Percentiles rank a stretch among this genome's conserved stretches.
Evolutionary conservation across 2,797 vertebrate genomes (phyloP).

Genomic region (Chromis chromis): DNA sequence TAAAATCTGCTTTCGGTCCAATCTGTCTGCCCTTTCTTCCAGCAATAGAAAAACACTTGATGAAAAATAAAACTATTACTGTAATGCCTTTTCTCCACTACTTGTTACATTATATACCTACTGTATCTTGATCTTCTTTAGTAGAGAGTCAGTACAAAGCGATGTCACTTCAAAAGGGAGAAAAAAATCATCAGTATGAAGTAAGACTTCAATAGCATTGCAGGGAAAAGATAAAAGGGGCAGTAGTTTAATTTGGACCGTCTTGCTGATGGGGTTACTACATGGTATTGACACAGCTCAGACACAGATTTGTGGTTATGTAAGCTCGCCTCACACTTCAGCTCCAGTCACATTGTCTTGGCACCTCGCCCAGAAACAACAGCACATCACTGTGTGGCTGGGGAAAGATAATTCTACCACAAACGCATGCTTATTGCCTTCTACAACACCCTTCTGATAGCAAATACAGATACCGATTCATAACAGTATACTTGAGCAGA

Average conservation of each 20-base stretch:
- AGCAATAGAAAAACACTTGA: neutral
- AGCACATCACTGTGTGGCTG: conserved; percentile 40
- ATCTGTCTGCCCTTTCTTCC: neutral
- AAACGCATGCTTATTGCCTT: conserved; percentile 61
- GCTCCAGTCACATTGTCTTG: conserved; percentile 59
- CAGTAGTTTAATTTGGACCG: conserved; percentile 21
- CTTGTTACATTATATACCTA: neutral
- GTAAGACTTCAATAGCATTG: neutral
- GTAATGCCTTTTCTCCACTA: neutral
- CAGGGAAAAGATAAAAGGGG: conserved; percentile 2
- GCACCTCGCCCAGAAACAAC: conserved; percentile 70
- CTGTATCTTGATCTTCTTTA: conserved; percentile 1
- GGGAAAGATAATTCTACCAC: conserved; percentile 55
- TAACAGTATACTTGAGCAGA: conserved; percentile 23
- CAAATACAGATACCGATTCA: conserved; percentile 43
- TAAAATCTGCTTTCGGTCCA: conserved; percentile 3
- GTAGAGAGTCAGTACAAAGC: conserved; percentile 9
- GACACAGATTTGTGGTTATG: conserved; percentile 59
- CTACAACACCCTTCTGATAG: conserved; percentile 52
- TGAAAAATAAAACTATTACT: neutral
- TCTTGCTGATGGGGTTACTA: conserved; percentile 20
- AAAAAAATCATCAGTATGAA: conserved; percentile 16
- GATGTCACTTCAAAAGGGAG: neutral
- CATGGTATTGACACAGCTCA: conserved; percentile 53
- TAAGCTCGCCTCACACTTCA: conserved; percentile 54